These are phyloP conservation scores for Peucedramus taeniatus DNA, from an alignment of 2,113 vertebrate species.

Conservation along the genomic window DNA sequence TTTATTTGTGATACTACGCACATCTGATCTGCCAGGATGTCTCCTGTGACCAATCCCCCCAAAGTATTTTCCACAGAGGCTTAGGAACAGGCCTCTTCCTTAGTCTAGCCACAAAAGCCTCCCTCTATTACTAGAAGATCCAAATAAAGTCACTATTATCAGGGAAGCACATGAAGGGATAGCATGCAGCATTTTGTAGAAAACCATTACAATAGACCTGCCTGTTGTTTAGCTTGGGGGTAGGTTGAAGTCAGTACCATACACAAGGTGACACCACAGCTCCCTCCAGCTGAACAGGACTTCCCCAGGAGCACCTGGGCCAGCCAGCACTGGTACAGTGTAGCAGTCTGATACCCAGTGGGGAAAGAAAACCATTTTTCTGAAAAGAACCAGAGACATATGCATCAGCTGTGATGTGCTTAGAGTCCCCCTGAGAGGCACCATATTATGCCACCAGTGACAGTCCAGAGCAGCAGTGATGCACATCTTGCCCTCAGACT, in stretches of 20 bases:
- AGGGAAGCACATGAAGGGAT: neutral
- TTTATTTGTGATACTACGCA: neutral
- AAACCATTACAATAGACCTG: neutral
- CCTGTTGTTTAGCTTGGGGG: neutral
- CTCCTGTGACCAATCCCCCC: neutral
- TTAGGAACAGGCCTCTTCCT: neutral
- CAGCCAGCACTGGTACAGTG: slow-evolving; percentile 65
- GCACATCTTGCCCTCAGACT: neutral
- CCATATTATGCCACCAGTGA: accelerated
- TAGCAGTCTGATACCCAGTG: slow-evolving; percentile 60
- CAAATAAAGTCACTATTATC: neutral
- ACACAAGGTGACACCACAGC: slow-evolving; percentile 8
- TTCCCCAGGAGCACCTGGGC: slow-evolving; percentile 69
- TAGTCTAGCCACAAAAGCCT: neutral
- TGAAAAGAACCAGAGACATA: neutral
- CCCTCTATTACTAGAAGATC: neutral
- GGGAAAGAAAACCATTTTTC: slow-evolving; percentile 24
- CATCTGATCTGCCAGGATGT: neutral
- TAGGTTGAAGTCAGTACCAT: neutral
- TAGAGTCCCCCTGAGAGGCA: neutral
- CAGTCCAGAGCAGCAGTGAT: neutral
- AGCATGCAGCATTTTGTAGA: neutral
- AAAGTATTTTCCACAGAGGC: neutral
- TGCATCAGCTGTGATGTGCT: neutral
- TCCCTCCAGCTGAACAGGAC: slow-evolving; percentile 65